Percentiles rank a stretch among this genome's conserved stretches.
These are phyloP conservation scores for Oryzias melastigma DNA, from an alignment of 2,113 vertebrate species.

Conservation along the genomic window DNA sequence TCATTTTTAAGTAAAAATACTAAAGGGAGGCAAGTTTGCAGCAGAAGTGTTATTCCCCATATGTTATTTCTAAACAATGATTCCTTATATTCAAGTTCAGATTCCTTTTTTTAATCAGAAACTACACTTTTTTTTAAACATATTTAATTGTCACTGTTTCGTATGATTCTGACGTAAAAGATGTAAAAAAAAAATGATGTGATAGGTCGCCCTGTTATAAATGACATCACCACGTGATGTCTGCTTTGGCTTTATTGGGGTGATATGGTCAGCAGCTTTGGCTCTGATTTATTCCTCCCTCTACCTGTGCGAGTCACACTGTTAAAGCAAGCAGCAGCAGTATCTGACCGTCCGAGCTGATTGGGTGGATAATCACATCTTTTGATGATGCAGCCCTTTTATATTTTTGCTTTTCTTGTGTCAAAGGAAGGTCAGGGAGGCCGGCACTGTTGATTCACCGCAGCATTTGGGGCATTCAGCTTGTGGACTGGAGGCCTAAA, in stretches of 20 bases:
- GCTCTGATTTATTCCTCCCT: conserved; percentile 18
- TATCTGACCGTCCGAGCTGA: conserved; percentile 48
- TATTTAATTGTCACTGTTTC: too few species aligned
- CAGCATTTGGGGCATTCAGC: conserved; percentile 4
- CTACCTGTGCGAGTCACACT: conserved; percentile 41
- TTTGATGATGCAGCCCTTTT: conserved; percentile 44
- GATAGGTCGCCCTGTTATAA: not conserved
- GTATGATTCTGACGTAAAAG: not conserved
- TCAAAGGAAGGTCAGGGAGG: conserved; percentile 50
- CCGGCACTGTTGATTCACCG: conserved; percentile 52
- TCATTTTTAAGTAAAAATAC: too few species aligned
- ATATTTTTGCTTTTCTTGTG: conserved; percentile 37
- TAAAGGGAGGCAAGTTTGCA: too few species aligned
- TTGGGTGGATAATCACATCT: conserved; percentile 69
- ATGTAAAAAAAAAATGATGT: conserved; percentile 8
- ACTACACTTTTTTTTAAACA: too few species aligned
- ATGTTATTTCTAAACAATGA: too few species aligned
- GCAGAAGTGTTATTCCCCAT: too few species aligned
- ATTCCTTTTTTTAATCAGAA: too few species aligned
- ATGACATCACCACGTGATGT: conserved; percentile 6
- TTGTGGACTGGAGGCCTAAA: conserved; percentile 18
- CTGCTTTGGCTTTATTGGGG: conserved; percentile 32
- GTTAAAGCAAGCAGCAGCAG: conserved; percentile 23
- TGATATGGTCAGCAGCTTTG: conserved; percentile 25
- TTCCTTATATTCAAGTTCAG: too few species aligned